Conservation (phyloP, 2,797 vertebrate genomes). For the Cossypha dichroa region DNA sequence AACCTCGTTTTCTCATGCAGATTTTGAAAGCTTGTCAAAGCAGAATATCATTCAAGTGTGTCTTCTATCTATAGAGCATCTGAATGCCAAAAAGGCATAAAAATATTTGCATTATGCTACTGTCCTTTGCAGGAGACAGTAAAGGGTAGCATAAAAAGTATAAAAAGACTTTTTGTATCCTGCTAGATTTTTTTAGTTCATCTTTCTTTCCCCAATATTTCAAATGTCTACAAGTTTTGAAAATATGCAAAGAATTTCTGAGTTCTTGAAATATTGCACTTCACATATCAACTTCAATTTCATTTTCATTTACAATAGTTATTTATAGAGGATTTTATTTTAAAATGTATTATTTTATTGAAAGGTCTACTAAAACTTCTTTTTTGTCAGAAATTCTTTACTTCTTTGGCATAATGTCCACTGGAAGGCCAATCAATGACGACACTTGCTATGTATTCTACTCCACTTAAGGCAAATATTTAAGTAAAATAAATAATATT, state of each 20-base stretch:
- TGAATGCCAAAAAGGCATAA: background rate
- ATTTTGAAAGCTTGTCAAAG: background rate
- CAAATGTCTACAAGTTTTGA: background rate
- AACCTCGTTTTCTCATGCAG: background rate
- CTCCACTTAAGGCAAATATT: background rate
- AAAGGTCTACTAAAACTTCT: background rate
- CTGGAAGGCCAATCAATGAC: background rate
- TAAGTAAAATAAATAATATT: background rate
- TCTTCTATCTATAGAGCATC: background rate
- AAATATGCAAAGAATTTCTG: background rate
- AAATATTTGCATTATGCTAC: background rate
- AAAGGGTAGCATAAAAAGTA: background rate
- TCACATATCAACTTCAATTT: background rate
- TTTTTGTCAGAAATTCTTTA: background rate
- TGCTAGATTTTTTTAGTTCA: background rate
- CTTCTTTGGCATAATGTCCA: background rate
- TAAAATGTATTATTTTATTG: background rate
- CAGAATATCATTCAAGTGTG: background rate
- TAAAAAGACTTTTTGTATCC: background rate
- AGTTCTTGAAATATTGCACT: background rate
- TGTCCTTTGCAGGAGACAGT: background rate
- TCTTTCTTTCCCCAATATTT: background rate
- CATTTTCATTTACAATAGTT: background rate
- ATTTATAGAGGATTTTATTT: background rate
- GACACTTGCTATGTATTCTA: background rate